Evolutionary conservation across 2,113 vertebrate species (phyloP).

Genomic region (Dicerorhinus sumatrensis): DNA sequence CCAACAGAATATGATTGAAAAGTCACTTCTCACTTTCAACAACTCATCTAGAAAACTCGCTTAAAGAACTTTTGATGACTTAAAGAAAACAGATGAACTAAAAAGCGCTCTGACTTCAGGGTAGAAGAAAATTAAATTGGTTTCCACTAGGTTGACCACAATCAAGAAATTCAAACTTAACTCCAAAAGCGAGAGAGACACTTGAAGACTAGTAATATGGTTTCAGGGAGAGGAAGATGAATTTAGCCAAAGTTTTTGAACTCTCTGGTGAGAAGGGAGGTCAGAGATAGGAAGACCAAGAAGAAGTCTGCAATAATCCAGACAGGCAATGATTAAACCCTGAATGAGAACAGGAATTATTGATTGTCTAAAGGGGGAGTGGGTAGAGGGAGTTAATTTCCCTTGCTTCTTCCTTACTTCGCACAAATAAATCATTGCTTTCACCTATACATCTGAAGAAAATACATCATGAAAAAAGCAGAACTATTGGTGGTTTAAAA

Average conservation of each 20-base stretch:
- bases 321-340: conserved; percentile 79
- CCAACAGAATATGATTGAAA: conserved; percentile 60
- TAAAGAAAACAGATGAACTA: conserved; percentile 73
- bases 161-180: conserved; percentile 76
- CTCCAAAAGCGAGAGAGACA: conserved; percentile 63
- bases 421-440: conserved; percentile 80
- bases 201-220: conserved; percentile 60
- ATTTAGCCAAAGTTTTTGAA: conserved; percentile 79
- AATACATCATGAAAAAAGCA: conserved; percentile 59
- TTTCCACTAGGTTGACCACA: conserved; percentile 77
- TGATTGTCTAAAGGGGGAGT: conserved; percentile 71
- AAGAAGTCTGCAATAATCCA: conserved; percentile 71
- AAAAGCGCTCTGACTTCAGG: conserved; percentile 68
- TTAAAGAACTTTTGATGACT: conserved; percentile 63
- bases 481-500: conserved; percentile 46
- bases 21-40: conserved; percentile 48
- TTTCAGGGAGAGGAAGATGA: conserved; percentile 71
- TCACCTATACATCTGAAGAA: conserved; percentile 69
- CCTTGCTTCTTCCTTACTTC: conserved; percentile 77
- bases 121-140: conserved; percentile 80
- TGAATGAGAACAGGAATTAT: conserved; percentile 73
- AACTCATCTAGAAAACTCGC: conserved; percentile 59
- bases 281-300: conserved; percentile 68
- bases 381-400: conserved; percentile 75
- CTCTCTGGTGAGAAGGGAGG: conserved; percentile 70